These are phyloP conservation scores for Sogatella furcifera DNA, from an alignment of 1,140 invertebrate species.

Conservation along the genomic window DNA sequence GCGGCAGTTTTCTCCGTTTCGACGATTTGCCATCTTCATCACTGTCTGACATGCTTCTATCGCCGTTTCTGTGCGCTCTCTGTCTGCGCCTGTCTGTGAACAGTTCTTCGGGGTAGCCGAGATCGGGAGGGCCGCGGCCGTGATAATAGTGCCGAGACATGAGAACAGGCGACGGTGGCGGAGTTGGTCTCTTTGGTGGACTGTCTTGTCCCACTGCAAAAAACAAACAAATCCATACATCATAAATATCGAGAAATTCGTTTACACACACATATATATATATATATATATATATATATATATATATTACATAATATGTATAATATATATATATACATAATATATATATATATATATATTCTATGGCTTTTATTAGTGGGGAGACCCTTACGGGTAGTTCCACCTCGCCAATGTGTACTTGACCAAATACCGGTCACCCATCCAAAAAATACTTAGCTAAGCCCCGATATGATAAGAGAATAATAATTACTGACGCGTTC, in stretches of 20 bases:
- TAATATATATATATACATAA: too few species aligned
- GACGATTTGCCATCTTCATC: constrained; percentile 32
- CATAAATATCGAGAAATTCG: not conserved
- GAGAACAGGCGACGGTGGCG: not conserved
- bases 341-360: too few species aligned
- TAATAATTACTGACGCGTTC: too few species aligned
- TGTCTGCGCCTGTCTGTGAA: constrained; percentile 21
- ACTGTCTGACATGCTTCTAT: not conserved
- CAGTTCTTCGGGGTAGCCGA: not conserved
- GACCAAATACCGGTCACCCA: too few species aligned
- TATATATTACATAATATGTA: too few species aligned
- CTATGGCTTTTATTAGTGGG: too few species aligned
- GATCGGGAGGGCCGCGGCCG: not conserved
- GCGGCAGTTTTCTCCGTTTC: constrained; percentile 48
- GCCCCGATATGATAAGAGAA: too few species aligned
- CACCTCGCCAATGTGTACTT: too few species aligned
- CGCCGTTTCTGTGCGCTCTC: not conserved
- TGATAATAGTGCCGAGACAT: not conserved
- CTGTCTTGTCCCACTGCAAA: not conserved
- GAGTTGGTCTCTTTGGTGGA: not conserved
- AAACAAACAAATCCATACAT: constrained; percentile 2
- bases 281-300: too few species aligned
- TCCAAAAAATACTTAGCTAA: too few species aligned
- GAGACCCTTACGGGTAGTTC: too few species aligned
- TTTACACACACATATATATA: too few species aligned